Percentiles rank a stretch among this genome's conserved stretches.
phyloP scores from a whole-genome alignment of 2,888 invertebrate species.

The Trilocha varians region DNA sequence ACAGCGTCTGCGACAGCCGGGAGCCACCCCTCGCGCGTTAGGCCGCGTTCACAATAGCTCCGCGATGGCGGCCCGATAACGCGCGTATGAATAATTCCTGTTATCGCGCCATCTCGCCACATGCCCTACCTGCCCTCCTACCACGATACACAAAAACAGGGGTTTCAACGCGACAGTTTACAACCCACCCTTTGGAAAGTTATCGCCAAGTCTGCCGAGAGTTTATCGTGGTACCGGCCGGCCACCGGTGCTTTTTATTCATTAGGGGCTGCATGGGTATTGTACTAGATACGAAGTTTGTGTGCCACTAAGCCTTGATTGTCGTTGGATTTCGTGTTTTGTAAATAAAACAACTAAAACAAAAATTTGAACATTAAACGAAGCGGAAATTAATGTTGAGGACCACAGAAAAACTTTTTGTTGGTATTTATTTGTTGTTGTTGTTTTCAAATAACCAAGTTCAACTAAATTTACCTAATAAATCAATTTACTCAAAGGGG shows the following conservation, averaged over 20 bases:
- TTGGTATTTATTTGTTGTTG: no score
- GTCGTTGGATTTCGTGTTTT: conserved; percentile 55
- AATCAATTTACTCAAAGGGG: no score
- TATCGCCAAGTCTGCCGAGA: conserved; percentile 18
- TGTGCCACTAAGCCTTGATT: conserved; percentile 59
- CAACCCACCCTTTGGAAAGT: conserved; percentile 21
- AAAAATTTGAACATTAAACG: conserved; percentile 36
- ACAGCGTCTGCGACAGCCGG: conserved; percentile 61
- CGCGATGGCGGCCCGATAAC: conserved; percentile 69
- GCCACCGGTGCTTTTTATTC: conserved; percentile 61
- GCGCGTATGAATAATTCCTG: conserved; percentile 71
- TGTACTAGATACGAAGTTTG: conserved; percentile 60
- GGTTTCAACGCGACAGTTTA: conserved; percentile 29
- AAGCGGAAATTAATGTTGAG: conserved; percentile 44
- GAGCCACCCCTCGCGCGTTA: conserved; percentile 66
- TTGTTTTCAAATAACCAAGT: no score
- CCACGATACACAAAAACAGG: conserved; percentile 43
- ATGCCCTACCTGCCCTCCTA: conserved; percentile 69
- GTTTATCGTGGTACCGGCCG: conserved; percentile 40
- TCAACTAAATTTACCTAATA: no score
- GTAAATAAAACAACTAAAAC: conserved; percentile 42
- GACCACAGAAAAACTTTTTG: no score
- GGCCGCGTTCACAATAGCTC: conserved; percentile 62
- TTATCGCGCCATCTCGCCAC: conserved; percentile 71
- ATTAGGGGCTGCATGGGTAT: conserved; percentile 60